A percentile compares a stretch with the other conserved stretches of the same genome.
Conservation (phyloP, 2,888 invertebrate species). For the Argyresthia goedartella region DNA sequence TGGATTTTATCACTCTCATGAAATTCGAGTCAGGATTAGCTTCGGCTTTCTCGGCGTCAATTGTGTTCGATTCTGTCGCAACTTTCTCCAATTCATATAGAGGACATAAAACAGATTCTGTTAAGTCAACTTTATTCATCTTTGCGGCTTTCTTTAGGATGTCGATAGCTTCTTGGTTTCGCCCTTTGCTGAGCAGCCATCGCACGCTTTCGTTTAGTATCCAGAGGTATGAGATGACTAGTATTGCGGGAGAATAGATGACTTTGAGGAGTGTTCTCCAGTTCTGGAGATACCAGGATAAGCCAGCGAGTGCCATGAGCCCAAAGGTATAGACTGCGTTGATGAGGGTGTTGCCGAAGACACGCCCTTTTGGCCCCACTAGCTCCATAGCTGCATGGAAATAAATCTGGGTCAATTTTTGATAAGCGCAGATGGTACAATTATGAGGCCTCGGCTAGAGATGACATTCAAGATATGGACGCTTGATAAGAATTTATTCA, state of each 20-base stretch:
- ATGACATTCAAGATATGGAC: too few species aligned
- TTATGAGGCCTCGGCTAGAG: too few species aligned
- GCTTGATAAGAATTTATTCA: too few species aligned
- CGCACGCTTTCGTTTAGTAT: constrained; percentile 80
- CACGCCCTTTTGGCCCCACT: constrained; percentile 81
- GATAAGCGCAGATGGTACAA: not conserved
- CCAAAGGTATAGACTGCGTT: constrained; percentile 81
- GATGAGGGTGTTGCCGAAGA: constrained; percentile 79
- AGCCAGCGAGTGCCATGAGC: constrained; percentile 74
- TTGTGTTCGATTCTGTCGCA: constrained; percentile 14
- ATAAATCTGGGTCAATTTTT: not conserved
- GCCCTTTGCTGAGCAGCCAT: constrained; percentile 81
- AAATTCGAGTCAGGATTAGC: constrained; percentile 30
- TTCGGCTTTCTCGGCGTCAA: constrained; percentile 5
- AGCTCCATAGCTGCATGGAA: constrained; percentile 78
- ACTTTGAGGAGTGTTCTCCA: constrained; percentile 79
- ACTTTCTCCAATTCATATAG: constrained; percentile 34
- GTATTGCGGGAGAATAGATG: constrained; percentile 77
- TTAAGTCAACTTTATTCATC: constrained; percentile 68
- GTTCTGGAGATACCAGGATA: constrained; percentile 77
- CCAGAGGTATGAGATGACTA: constrained; percentile 78
- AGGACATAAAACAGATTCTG: constrained; percentile 46
- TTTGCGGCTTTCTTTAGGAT: constrained; percentile 76
- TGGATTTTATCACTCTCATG: constrained; percentile 62
- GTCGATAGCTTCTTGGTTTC: constrained; percentile 72